Evolutionary conservation across 2,888 invertebrate genomes (phyloP).

Genomic region (Habrosyne pyritoides): DNA sequence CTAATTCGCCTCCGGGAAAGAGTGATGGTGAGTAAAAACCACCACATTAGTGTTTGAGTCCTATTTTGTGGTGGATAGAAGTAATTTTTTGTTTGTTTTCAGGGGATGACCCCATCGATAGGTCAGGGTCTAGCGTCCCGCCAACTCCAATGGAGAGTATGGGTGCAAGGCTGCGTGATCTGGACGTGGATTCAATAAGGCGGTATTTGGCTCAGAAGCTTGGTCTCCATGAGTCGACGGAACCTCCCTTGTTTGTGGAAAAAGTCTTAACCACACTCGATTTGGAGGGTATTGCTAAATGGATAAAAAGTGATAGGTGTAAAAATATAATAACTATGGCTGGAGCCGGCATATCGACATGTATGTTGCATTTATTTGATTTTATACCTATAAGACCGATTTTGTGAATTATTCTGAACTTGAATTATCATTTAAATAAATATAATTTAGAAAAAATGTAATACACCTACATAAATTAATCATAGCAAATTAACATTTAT

Average conservation of each 20-base stretch:
- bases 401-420: background rate
- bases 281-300: conserved; percentile 90
- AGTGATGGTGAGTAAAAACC: conserved; percentile 62
- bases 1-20: conserved; percentile 74
- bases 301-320: conserved; percentile 90
- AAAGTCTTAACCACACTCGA: conserved; percentile 87
- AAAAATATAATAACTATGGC: conserved; percentile 96
- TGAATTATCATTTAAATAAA: background rate
- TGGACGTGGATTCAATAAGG: conserved; percentile 85
- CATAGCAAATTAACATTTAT: too few species aligned
- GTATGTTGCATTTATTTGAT: conserved; percentile 80
- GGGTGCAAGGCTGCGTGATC: conserved; percentile 67
- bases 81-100: conserved; percentile 36
- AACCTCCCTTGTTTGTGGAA: conserved; percentile 54
- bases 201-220: conserved; percentile 87
- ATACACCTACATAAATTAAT: too few species aligned
- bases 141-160: conserved; percentile 67
- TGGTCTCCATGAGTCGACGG: conserved; percentile 79
- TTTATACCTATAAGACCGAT: background rate
- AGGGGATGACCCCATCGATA: conserved; percentile 59
- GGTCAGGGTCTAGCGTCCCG: conserved; percentile 53
- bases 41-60: conserved; percentile 4
- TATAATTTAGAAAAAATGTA: too few species aligned
- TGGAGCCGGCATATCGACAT: conserved; percentile 98
- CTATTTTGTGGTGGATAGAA: conserved; percentile 17